Conservation (phyloP, 1,140 invertebrate genomes). For the Coptotermes formosanus region DNA sequence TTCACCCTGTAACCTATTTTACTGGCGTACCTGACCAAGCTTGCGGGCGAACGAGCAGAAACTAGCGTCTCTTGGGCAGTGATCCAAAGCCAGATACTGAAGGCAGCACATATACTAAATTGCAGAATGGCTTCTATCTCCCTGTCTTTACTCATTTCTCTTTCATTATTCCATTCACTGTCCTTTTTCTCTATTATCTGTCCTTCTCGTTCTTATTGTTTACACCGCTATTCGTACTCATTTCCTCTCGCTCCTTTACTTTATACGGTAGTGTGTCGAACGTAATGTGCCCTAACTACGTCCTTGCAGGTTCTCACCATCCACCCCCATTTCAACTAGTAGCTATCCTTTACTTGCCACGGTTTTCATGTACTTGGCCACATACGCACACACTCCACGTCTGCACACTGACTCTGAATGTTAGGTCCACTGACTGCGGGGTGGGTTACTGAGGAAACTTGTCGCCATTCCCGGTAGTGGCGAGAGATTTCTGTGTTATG, state of each 20-base stretch:
- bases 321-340: neutral
- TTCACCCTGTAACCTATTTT: neutral
- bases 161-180: neutral
- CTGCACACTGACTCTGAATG: neutral
- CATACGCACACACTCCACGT: neutral
- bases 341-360: too few relatives aligned
- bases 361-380: neutral
- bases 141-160: neutral
- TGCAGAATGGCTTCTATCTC: neutral
- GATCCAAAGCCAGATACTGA: neutral
- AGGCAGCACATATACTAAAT: neutral
- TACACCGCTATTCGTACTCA: neutral
- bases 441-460: too few relatives aligned
- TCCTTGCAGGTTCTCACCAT: neutral
- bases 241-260: neutral
- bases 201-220: neutral
- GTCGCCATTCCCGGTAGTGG: too few relatives aligned
- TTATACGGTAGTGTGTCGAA: neutral
- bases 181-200: neutral
- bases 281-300: neutral
- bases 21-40: slow-evolving; percentile 8
- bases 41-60: neutral
- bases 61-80: neutral
- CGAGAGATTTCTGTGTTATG: too few relatives aligned
- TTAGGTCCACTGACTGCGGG: too few relatives aligned